phyloP scores from a whole-genome alignment of 2,888 invertebrate species.

The Lochmaea capreae region DNA sequence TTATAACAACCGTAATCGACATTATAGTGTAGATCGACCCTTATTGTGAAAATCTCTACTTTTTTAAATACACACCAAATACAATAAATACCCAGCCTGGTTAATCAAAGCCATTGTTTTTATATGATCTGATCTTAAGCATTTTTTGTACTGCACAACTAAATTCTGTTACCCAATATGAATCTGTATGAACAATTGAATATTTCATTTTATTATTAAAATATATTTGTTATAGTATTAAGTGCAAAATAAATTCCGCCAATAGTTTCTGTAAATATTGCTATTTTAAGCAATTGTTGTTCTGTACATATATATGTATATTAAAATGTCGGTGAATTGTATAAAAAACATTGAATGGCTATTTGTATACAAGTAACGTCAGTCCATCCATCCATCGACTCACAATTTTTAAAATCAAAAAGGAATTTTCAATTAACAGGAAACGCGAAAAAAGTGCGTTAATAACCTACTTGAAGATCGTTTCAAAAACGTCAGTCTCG shows the following conservation, averaged over 20 bases:
- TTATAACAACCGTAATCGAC: too few relatives aligned
- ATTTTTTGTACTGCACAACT: background rate
- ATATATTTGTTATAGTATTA: background rate
- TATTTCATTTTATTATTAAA: background rate
- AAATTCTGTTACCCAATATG: background rate
- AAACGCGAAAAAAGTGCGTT: background rate
- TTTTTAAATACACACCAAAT: too few relatives aligned
- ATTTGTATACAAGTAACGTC: background rate
- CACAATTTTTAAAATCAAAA: background rate
- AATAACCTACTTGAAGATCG: too few relatives aligned
- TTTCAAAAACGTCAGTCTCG: too few relatives aligned
- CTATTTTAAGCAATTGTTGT: background rate
- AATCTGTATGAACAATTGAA: background rate
- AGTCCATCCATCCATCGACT: background rate
- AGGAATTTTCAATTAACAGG: background rate
- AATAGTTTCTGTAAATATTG: background rate
- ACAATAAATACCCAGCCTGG: too few relatives aligned
- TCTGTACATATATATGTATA: background rate
- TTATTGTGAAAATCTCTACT: too few relatives aligned
- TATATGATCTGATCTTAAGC: background rate
- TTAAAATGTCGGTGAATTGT: constrained; percentile 5
- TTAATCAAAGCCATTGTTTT: background rate
- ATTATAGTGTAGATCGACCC: too few relatives aligned
- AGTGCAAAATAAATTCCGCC: constrained; percentile 3
- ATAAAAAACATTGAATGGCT: background rate